Base-by-base conservation (phyloP, 2,113 vertebrate genomes). In the Uria lomvia region DNA sequence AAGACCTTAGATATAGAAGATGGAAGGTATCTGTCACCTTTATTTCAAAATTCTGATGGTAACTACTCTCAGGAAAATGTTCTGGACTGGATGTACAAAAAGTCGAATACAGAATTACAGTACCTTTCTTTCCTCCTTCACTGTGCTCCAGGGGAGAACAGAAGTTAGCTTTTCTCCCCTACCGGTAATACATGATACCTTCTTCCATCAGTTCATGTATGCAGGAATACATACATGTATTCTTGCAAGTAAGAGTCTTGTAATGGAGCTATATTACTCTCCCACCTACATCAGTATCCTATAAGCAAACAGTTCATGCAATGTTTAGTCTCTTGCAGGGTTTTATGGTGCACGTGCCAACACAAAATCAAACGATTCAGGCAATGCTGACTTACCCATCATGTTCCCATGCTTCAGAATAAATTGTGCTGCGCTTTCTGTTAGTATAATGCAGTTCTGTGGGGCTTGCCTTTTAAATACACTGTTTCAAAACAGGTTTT, bases 401-500 rank as follows among this genome's bases (percentile, higher is more conserved):
- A 11, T 49, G 21, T 86, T 95, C 70, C 27, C 27, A 7, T 43
- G 15, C 50, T 88, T 86, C 68, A 60, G 60, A 89, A 95, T 81
- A 78, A 89, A 58, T 65, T 40, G 60, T 92, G 38, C 72, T 66
- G 36, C 76, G 67, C 65, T 81, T 88, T 90, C 60, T 90, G 21
- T 45, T 78, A 75, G 56, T 45, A 66, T 43, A 27, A 11, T 68
- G 43, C 27, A 60, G 60, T 90, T 89, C 65, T 84, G 49, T 63
- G 40, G 72, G 56, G 30, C 36, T 78, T 88, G 42, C 30, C 75
- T 94, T 92, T 95, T 68, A 95, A 81, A 86, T 60, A 65, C 3
- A 40, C 55, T 72, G 21, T 87, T 93, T 88, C 68, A 88, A 71
- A 96, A 62, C 86, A 78, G 49, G 10, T 58, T 95, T 92, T 93